A percentile compares a stretch with the other conserved stretches of the same genome.
These are phyloP conservation scores for Sigmodon hispidus DNA, from an alignment of 2,113 vertebrate genomes.

Conservation along the genomic window DNA sequence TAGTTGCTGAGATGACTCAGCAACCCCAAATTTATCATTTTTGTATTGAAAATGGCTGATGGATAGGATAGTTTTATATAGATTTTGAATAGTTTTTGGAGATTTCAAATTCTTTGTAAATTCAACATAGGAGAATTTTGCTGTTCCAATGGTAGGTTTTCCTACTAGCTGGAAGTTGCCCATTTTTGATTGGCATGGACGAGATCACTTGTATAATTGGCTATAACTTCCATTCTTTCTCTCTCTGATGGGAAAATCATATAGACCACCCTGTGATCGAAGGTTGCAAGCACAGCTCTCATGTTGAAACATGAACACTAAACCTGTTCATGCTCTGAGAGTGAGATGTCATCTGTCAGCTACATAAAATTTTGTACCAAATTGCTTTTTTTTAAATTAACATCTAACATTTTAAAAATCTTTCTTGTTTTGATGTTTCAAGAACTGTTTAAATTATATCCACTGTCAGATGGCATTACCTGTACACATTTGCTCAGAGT, in stretches of 20 bases:
- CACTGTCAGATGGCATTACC: background rate
- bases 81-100: background rate
- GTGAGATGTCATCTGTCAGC: background rate
- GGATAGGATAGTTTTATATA: background rate
- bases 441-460: constrained; percentile 43
- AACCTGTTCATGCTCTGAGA: background rate
- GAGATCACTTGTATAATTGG: background rate
- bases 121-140: background rate
- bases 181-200: constrained; percentile 9
- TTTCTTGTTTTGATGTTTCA: background rate
- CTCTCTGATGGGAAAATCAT: background rate
- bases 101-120: constrained; percentile 43
- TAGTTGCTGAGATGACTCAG: background rate
- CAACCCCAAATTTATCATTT: background rate
- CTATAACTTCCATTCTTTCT: constrained; percentile 17
- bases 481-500: background rate
- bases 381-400: background rate
- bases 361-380: background rate
- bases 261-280: background rate
- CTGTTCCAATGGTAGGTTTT: background rate
- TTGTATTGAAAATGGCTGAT: constrained; percentile 13
- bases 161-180: constrained; percentile 17
- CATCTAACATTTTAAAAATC: background rate
- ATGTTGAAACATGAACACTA: no score
- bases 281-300: background rate